Evolutionary conservation across 1,140 invertebrate species (phyloP), one percentile per base, ranked within the genome.

Genomic region (Magallana ariakensis): DNA sequence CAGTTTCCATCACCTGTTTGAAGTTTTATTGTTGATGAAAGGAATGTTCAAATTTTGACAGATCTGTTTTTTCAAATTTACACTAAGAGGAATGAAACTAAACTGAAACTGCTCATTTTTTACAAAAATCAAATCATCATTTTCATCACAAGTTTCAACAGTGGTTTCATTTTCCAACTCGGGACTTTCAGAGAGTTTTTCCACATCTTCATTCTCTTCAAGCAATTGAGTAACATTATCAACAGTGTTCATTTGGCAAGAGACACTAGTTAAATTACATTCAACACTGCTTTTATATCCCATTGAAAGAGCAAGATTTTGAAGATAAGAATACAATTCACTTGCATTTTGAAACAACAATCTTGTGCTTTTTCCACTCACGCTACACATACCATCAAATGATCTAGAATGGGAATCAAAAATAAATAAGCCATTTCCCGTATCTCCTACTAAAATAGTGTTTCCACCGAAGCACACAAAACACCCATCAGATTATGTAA

Each of bases 401-500:
- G 62, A 53, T 26, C 56, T 53, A 22, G 62, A 60, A 80, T 85
- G 84, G 16, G 84, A 85, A 85, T 85, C 84, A 57, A 85, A 85
- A n/a, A 80, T n/a, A 55, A 70, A 85, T 10, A 85, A 55, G 22
- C 57, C 57, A 7, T 53, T 53, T 22, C 46, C n/a, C 11, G 62
- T 46, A 56, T 55, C 80, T 2, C 62, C 62, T n/a, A 80, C 56
- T 15, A 55, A 11, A 55, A 10, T n/a, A 80, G 84, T 85, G 16
- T 19, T 33, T 56, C 66, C 84, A 19, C 4, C n/a, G 8, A 85
- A 60, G 57, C 84, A 85, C n/a, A 85, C 66, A 85, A 85, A 85
- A 56, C 62, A 70, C 8, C 46, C 66, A 75, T 85, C 46, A n/a
- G 62, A 75, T n/a, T 80, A n/a, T n/a, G 56, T 55, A 13, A 85